Conservation (phyloP, 1,140 invertebrate species). For the Theocolax elegans region DNA sequence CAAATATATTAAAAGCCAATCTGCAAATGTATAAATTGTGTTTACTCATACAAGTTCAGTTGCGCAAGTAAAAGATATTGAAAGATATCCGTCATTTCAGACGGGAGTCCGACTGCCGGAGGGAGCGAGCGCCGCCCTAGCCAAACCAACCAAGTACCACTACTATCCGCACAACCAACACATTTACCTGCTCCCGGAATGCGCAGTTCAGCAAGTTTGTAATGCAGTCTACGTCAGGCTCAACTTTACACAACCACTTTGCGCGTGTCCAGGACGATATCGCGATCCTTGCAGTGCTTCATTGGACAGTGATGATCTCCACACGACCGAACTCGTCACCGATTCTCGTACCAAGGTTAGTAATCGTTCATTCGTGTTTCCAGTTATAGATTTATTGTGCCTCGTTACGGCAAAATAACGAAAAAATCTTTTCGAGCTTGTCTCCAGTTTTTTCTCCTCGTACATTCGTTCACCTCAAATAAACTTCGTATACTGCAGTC, state of each 20-base stretch:
- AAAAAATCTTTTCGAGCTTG: no score
- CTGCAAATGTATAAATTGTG: no score
- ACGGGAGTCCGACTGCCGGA: slow-evolving; percentile 77
- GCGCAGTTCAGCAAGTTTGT: slow-evolving; percentile 92
- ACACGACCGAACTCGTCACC: slow-evolving; percentile 89
- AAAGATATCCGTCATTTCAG: no score
- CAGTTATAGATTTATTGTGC: no score
- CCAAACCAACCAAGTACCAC: slow-evolving; percentile 90
- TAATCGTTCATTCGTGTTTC: no score
- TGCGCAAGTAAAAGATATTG: no score
- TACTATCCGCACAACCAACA: slow-evolving; percentile 95
- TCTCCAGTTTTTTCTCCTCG: no score
- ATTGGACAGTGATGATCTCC: slow-evolving; percentile 87
- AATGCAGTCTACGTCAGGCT: slow-evolving; percentile 91
- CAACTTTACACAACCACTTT: slow-evolving; percentile 92
- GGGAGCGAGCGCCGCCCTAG: slow-evolving; percentile 73
- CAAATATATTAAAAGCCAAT: no score
- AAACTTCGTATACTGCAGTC: no score
- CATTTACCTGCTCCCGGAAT: slow-evolving; percentile 89
- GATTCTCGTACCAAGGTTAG: slow-evolving; percentile 83
- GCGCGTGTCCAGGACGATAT: slow-evolving; percentile 86
- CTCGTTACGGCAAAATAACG: no score
- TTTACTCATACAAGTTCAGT: no score
- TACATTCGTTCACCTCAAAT: no score
- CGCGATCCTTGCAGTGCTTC: slow-evolving; percentile 90